Evolutionary conservation across 1,140 invertebrate genomes (phyloP).

Genomic region (Saccostrea cuccullata): DNA sequence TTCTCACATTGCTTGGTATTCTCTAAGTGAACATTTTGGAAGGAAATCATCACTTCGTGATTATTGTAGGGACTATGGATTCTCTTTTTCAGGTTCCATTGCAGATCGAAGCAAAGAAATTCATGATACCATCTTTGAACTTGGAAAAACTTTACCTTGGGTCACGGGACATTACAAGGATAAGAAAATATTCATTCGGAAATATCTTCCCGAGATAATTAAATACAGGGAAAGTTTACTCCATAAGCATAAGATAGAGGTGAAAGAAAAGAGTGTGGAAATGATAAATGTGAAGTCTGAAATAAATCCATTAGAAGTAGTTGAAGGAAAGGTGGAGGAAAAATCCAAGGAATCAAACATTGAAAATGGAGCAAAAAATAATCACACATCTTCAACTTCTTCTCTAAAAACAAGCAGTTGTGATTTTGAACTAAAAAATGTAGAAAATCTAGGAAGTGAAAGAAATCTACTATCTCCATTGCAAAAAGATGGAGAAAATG

Average conservation of each 20-base stretch:
- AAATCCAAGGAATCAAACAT: background rate
- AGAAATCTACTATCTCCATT: background rate
- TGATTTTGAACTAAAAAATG: background rate
- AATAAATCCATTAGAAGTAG: background rate
- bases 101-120: slow-evolving; percentile 17
- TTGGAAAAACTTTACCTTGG: slow-evolving; percentile 18
- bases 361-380: background rate
- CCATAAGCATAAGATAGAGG: background rate
- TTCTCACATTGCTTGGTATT: slow-evolving; percentile 7
- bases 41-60: slow-evolving; percentile 14
- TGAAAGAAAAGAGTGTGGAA: background rate
- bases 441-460: background rate
- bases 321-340: background rate
- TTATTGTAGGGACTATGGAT: slow-evolving; percentile 3
- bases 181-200: slow-evolving; percentile 22
- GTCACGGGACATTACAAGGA: slow-evolving; percentile 1
- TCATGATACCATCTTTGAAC: slow-evolving; percentile 9
- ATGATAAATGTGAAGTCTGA: background rate
- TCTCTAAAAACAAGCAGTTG: background rate
- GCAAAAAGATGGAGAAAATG: background rate
- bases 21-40: background rate
- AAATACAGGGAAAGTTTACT: slow-evolving; percentile 22
- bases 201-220: background rate
- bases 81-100: background rate
- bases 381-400: background rate